Evolutionary conservation across 2,888 invertebrate genomes (phyloP).

Genomic region (Amphipoea oculea): DNA sequence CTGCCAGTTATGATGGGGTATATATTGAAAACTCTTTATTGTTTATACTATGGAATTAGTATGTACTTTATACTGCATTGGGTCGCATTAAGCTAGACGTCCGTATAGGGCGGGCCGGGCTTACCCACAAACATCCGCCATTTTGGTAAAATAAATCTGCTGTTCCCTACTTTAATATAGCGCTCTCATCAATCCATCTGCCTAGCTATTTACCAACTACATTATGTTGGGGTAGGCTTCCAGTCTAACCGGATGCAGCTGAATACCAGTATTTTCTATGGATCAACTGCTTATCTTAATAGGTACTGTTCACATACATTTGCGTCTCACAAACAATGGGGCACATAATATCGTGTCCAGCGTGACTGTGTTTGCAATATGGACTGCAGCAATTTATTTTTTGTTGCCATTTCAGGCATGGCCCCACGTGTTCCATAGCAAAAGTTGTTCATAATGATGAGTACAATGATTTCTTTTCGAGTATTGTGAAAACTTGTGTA

Average conservation of each 20-base stretch:
- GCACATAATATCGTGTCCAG: not conserved
- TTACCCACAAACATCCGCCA: not conserved
- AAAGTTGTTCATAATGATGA: not conserved
- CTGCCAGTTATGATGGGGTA: constrained; percentile 26
- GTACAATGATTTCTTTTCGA: not conserved
- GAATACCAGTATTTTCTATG: not conserved
- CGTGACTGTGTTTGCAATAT: not conserved
- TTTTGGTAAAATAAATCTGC: not conserved
- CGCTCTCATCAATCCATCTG: not conserved
- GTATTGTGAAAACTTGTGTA: too few relatives aligned
- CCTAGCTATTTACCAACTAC: not conserved
- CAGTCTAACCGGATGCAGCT: not conserved
- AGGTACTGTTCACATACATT: not conserved
- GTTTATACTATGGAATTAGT: constrained; percentile 1
- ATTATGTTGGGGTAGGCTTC: not conserved
- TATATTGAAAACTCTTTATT: constrained; percentile 4
- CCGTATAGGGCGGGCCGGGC: not conserved
- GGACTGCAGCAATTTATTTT: not conserved
- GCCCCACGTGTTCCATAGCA: not conserved
- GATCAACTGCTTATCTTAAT: not conserved
- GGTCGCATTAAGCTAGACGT: not conserved
- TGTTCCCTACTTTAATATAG: not conserved
- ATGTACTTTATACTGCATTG: not conserved
- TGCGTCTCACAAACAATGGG: not conserved
- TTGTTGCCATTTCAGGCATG: not conserved